Percentiles rank a stretch among this genome's conserved stretches.
These are phyloP conservation scores for Oreotragus oreotragus DNA, from an alignment of 2,113 vertebrate species.

Conservation along the genomic window DNA sequence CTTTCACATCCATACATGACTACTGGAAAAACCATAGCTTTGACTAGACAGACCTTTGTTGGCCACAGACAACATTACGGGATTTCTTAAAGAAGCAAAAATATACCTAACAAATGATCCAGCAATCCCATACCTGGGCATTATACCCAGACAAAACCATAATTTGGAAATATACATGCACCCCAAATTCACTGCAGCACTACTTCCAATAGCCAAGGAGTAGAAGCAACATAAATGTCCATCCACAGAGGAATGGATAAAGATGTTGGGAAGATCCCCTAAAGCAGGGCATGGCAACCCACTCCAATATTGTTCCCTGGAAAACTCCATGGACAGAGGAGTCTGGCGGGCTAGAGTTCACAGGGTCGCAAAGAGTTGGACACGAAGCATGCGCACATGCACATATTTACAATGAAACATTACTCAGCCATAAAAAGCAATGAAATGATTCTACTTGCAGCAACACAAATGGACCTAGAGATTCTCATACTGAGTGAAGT, in stretches of 20 bases:
- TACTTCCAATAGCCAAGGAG: neutral
- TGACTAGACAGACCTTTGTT: neutral
- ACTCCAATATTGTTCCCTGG: neutral
- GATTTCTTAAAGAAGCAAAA: neutral
- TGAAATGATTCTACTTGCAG: neutral
- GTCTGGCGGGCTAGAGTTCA: neutral
- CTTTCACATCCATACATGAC: neutral
- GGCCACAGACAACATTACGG: neutral
- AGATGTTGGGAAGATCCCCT: neutral
- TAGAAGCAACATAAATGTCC: neutral
- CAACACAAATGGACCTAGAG: neutral
- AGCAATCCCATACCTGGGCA: neutral
- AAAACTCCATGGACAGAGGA: neutral
- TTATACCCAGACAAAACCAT: neutral
- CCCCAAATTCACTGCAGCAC: neutral
- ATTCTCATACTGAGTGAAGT: neutral
- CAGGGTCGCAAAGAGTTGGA: accelerated
- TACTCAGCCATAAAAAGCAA: neutral
- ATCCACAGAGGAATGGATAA: neutral
- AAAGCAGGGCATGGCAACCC: neutral
- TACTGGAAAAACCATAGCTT: neutral
- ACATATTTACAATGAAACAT: neutral
- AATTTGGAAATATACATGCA: neutral
- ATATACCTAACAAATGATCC: neutral
- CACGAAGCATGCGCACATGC: neutral